phyloP scores from a whole-genome alignment of 2,113 vertebrate genomes.

The Ochotona curzoniae region DNA sequence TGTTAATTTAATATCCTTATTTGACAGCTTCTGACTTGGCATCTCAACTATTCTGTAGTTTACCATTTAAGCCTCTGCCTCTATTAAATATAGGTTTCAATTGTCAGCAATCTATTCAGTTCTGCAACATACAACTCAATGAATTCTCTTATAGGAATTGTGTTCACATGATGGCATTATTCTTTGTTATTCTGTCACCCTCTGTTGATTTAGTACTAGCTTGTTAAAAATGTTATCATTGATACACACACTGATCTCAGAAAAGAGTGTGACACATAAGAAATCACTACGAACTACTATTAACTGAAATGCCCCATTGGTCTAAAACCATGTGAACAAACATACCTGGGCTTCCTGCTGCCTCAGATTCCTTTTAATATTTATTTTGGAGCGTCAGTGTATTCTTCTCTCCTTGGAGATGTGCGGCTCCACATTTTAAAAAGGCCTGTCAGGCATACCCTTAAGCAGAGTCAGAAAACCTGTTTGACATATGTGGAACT shows the following conservation, averaged over 20 bases:
- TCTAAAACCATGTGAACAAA: background rate
- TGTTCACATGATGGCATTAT: background rate
- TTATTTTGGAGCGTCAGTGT: slow-evolving; percentile 39
- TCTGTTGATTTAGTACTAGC: background rate
- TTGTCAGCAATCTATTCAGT: background rate
- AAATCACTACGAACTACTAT: background rate
- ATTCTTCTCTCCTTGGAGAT: slow-evolving; percentile 53
- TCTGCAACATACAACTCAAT: background rate
- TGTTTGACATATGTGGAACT: slow-evolving; percentile 7
- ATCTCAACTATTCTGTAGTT: background rate
- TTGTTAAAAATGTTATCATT: slow-evolving; percentile 11
- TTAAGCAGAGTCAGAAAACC: background rate
- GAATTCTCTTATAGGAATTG: slow-evolving; percentile 24
- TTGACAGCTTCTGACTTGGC: background rate
- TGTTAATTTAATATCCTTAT: background rate
- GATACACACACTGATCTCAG: background rate
- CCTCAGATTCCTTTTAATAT: slow-evolving; percentile 39
- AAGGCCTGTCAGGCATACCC: background rate
- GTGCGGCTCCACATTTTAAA: slow-evolving; percentile 17
- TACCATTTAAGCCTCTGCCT: background rate
- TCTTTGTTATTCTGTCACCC: background rate
- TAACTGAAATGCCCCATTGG: background rate
- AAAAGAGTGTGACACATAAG: background rate
- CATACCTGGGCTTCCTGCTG: background rate
- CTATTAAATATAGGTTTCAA: background rate